Evolutionary conservation across 2,797 vertebrate genomes (phyloP), one percentile per base, ranked within the genome.

Genomic region (Varecia variegata): DNA sequence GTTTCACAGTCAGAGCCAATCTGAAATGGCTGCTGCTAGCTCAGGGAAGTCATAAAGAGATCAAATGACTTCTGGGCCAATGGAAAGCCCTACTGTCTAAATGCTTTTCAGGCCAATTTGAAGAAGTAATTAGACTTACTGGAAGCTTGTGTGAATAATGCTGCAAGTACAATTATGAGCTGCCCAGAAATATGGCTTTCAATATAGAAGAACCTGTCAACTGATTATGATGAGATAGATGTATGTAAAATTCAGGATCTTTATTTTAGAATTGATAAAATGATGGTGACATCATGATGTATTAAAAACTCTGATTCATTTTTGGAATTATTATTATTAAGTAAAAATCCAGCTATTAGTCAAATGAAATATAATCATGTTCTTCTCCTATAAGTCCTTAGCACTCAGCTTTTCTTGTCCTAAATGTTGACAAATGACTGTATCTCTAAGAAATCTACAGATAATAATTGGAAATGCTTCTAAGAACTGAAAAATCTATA

Each of bases 81-180:
- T 54, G 95, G 93, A 95, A 98, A 91, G 54, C 77, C 96, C 88
- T 87, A 93, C 93, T 93, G 96, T 79, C 92, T 98, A 93, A 96
- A 96, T 96, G 97, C 79, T 95, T 97, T 96, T 18, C 50, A 93
- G 95, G 96, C 92, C 96, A 97, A 94, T 93, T 89, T 96, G 93
- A 95, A 96, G 98, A 98, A 68, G 50, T 94, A 98, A 97, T 58
- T 97, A 96, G 95, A 97, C 58, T 93, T 91, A 74, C 86, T 93
- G 73, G 38, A 96, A 97, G 80, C 93, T 85, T 97, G 87, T 96
- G 93, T 95, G 97, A 97, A 93, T 93, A 97, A 91, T 91, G 52
- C 43, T 58, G 87, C 80, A 94, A 96, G 84, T 79, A 77, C 1
- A 32, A 96, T 97, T 95, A 96, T 62, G 90, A 97, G 20, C 40